A percentile compares a stretch with the other conserved stretches of the same genome.
These are phyloP conservation scores for Blastomussa wellsi DNA, from an alignment of 92 coral and sea anemone species.

Conservation along the genomic window DNA sequence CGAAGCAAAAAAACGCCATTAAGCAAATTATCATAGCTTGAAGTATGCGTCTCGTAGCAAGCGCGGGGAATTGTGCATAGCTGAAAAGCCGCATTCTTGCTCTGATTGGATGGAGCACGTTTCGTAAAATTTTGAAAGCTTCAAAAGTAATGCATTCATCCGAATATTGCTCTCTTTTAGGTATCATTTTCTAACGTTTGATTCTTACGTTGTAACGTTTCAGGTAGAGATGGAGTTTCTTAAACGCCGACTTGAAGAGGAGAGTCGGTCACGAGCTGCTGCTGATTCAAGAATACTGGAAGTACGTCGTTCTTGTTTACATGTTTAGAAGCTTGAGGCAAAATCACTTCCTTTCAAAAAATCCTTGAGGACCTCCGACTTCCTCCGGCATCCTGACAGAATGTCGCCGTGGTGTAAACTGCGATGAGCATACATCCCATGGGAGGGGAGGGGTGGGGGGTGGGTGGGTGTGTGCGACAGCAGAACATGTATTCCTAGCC, in stretches of 20 bases:
- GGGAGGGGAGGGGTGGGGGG: too few relatives aligned
- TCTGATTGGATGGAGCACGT: background rate
- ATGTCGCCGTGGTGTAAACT: too few relatives aligned
- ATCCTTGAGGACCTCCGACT: background rate
- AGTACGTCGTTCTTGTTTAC: conserved; percentile 35
- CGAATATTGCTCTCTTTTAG: background rate
- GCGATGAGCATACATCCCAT: too few relatives aligned
- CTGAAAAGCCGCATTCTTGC: background rate
- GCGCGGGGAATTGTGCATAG: background rate
- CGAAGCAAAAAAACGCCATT: background rate
- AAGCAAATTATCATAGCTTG: too few relatives aligned
- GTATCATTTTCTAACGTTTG: background rate
- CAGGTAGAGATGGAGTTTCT: conserved; percentile 83
- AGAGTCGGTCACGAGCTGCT: conserved; percentile 75
- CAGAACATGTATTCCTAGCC: too few relatives aligned
- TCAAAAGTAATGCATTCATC: background rate
- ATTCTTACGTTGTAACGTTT: background rate
- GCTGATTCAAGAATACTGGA: conserved; percentile 85
- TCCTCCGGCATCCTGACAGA: too few relatives aligned
- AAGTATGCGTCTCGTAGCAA: background rate
- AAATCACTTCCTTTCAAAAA: too few relatives aligned
- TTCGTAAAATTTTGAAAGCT: background rate
- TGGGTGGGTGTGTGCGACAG: too few relatives aligned
- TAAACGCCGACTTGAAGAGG: conserved; percentile 78
- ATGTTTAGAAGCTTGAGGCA: too few relatives aligned